Conservation (phyloP, 2,797 vertebrate species). For the Masticophis lateralis region DNA sequence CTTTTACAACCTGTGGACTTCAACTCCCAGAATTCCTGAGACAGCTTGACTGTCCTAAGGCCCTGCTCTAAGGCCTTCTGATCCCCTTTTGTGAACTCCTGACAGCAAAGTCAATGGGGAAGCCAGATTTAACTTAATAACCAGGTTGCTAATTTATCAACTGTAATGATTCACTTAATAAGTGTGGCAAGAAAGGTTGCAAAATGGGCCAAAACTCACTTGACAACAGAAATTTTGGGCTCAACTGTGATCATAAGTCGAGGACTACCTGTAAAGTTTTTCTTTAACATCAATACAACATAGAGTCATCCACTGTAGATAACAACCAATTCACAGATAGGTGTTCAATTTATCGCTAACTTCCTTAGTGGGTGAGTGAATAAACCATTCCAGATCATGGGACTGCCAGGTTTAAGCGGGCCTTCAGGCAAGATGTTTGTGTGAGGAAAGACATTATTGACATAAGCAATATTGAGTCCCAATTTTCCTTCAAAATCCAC, state of each 20-base stretch:
- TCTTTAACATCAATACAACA: neutral
- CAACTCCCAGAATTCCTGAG: too few species aligned
- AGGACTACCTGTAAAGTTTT: neutral
- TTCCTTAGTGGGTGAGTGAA: neutral
- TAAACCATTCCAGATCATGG: neutral
- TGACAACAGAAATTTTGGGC: neutral
- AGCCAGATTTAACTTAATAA: neutral
- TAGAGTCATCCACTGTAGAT: neutral
- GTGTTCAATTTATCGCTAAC: neutral
- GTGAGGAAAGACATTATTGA: neutral
- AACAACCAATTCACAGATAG: neutral
- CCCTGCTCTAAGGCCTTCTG: neutral
- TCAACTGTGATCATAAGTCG: neutral
- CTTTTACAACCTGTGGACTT: too few species aligned
- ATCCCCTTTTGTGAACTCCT: neutral
- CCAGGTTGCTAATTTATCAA: neutral
- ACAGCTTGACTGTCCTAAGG: too few species aligned
- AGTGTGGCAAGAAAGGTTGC: neutral
- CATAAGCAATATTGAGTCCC: neutral
- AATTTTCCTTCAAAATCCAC: neutral
- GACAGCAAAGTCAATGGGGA: neutral
- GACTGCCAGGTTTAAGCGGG: neutral
- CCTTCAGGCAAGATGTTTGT: neutral
- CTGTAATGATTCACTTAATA: neutral
- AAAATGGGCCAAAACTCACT: neutral